Base-by-base conservation (phyloP, 2,113 vertebrate genomes). In the Notothenia rossii region DNA sequence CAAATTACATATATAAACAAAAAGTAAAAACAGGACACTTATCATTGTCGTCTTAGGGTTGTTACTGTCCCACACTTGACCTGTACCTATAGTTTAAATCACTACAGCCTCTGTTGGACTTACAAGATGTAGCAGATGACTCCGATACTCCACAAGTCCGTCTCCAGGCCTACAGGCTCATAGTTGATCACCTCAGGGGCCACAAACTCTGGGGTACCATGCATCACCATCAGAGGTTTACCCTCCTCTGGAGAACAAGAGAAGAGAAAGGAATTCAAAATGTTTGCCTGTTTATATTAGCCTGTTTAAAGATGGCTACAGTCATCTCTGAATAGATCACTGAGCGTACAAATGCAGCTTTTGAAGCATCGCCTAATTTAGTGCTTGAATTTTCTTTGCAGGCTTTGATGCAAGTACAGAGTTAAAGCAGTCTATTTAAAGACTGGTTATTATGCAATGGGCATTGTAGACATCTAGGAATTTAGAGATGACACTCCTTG, bases 111-210 rank as follows among this genome's bases (percentile, higher is more conserved):
- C 13, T 1, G 2, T 29, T 62, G 14, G 14, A 93, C 96, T 94
- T 90, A 97, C 97, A 97, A 80, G 79, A 97, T 95, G 75, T 95
- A 98, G 83, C 96, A 96, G 91, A 98, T 96, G 77, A 97, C 96
- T 12, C 96, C 97, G 2, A 97, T 94, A 0, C 96, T 97, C 97
- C 97, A 98, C 95, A 96, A 95, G 92, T 98, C 96, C 0, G 96
- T 96, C 55, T 90, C 88, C 85, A 95, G 85, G 36, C 88, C 85
- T 68, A 97, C 95, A 0, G 96, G 92, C 88, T 98, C 96, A 22
- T 92, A 98, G 87, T 79, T 82, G 0, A 98, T 94, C 58, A 98
- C 96, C 87, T 98, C 97, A 0, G 97, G 97, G 71, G 97, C 97
- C 87, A 96, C 96, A 87, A 97, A 98, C 84, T 98, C 97, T 0